phyloP scores from a whole-genome alignment of 2,113 vertebrate species.

The Mormoops blainvillei region DNA sequence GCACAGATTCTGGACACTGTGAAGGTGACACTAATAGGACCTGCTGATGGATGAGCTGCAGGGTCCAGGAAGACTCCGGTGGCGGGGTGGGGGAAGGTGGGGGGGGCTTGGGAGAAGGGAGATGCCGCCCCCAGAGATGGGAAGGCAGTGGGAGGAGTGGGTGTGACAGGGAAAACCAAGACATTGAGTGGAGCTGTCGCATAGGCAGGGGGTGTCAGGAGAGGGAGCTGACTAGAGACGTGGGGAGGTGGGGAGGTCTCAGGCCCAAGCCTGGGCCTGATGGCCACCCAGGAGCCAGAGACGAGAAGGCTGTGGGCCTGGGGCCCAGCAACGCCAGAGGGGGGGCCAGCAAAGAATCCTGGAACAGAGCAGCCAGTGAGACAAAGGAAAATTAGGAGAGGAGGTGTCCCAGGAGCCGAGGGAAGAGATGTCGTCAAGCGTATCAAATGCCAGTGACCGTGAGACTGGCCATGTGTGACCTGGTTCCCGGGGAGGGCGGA shows the following conservation, averaged over 20 bases:
- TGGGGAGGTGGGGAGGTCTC: not conserved
- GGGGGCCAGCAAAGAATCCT: not conserved
- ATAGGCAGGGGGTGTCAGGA: rapidly evolving
- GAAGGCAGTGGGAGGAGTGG: not conserved
- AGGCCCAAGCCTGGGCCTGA: not conserved
- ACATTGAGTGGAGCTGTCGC: not conserved
- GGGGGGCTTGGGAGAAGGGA: not conserved
- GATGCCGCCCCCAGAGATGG: too few relatives aligned
- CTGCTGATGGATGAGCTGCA: rapidly evolving
- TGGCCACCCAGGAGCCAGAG: not conserved
- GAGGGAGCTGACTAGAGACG: not conserved
- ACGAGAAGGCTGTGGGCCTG: not conserved
- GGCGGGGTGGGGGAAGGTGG: rapidly evolving
- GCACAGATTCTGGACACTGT: not conserved
- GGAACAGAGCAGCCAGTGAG: not conserved
- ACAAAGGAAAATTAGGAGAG: not conserved
- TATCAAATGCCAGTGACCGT: rapidly evolving
- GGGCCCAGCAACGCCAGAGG: not conserved
- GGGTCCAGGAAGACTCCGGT: not conserved
- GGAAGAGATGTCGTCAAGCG: not conserved
- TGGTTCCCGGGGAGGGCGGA: not conserved
- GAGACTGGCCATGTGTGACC: not conserved
- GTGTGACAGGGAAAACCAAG: not conserved
- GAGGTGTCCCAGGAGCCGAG: not conserved
- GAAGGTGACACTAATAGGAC: not conserved